These are phyloP conservation scores for Rhynchophorus ferrugineus DNA, from an alignment of 1,140 invertebrate genomes.

Conservation along the genomic window DNA sequence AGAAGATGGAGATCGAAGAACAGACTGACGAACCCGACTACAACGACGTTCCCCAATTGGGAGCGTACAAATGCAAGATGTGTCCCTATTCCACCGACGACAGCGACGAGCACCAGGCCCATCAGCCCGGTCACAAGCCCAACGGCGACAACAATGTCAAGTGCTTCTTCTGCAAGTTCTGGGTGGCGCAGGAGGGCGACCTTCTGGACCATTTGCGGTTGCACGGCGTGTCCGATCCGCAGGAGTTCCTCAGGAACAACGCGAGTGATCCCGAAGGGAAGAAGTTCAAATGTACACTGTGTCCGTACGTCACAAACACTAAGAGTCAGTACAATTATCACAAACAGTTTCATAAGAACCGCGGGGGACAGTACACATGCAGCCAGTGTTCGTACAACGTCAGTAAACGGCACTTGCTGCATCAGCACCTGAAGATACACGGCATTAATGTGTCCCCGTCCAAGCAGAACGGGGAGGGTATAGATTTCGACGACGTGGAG, in stretches of 20 bases:
- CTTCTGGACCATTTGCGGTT: slow-evolving; percentile 38
- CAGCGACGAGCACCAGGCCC: slow-evolving; percentile 55
- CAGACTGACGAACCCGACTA: slow-evolving; percentile 35
- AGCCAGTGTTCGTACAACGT: slow-evolving; percentile 75
- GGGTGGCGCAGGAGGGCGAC: slow-evolving; percentile 46
- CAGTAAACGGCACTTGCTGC: slow-evolving; percentile 66
- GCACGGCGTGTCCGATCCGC: slow-evolving; percentile 32
- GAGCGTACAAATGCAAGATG: slow-evolving; percentile 51
- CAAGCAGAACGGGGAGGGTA: slow-evolving; percentile 33
- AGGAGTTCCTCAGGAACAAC: slow-evolving; percentile 25
- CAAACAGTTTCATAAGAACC: slow-evolving; percentile 73
- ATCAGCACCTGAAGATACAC: slow-evolving; percentile 72
- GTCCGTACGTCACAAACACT: slow-evolving; percentile 74
- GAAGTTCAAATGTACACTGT: slow-evolving; percentile 61
- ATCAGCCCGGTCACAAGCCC: slow-evolving; percentile 65
- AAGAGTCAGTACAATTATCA: slow-evolving; percentile 80
- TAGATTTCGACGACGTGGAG: slow-evolving; percentile 37
- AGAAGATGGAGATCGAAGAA: slow-evolving; percentile 40
- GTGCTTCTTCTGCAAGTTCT: slow-evolving; percentile 74
- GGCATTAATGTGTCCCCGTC: slow-evolving; percentile 45
- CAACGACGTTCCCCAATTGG: slow-evolving; percentile 32
- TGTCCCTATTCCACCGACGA: slow-evolving; percentile 68
- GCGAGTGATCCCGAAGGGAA: slow-evolving; percentile 38
- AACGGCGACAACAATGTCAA: slow-evolving; percentile 64
- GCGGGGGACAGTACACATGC: slow-evolving; percentile 68